Evolutionary conservation across 2,113 vertebrate species (phyloP).

Genomic region (Crotalus tigris): DNA sequence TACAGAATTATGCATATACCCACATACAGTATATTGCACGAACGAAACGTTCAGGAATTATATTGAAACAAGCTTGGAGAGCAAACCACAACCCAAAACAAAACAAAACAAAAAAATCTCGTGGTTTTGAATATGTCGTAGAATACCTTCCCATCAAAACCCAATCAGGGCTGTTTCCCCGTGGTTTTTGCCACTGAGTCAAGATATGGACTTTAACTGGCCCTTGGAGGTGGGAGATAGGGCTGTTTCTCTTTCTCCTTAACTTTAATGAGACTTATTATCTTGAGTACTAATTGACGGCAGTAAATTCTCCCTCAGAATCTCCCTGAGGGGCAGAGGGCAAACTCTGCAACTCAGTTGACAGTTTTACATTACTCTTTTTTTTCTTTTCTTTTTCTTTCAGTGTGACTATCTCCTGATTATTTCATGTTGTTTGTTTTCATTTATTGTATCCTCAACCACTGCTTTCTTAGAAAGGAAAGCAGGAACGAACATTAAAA

Average conservation of each 20-base stretch:
- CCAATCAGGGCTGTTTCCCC: too few species aligned
- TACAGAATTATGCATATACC: too few species aligned
- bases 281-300: background rate
- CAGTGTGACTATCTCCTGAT: background rate
- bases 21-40: too few species aligned
- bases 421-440: background rate
- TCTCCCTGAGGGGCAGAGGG: background rate
- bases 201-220: background rate
- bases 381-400: background rate
- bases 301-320: background rate
- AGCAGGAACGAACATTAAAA: background rate
- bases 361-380: background rate
- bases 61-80: too few species aligned
- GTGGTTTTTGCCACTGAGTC: background rate
- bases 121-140: too few species aligned
- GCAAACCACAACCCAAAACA: too few species aligned
- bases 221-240: too few species aligned
- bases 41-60: too few species aligned
- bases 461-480: background rate
- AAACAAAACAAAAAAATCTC: too few species aligned
- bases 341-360: background rate
- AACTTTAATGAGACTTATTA: background rate
- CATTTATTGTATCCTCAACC: background rate
- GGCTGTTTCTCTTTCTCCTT: background rate
- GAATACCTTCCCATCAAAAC: background rate